Evolutionary conservation across 2,797 vertebrate species (phyloP), one percentile per base, ranked within the genome.

Genomic region (Monodelphis domestica): DNA sequence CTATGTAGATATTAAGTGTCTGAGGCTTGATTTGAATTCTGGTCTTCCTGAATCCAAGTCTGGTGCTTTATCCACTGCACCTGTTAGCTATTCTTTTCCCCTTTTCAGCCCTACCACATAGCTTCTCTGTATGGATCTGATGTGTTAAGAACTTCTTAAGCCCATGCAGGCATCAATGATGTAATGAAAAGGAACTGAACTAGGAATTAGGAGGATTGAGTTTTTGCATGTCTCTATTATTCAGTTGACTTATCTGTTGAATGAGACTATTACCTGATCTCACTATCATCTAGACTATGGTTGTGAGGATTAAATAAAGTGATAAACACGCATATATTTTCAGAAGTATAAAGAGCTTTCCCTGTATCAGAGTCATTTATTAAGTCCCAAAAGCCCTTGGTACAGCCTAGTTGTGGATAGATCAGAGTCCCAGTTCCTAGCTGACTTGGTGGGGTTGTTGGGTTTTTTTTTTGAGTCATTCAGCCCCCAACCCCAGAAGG

Each of bases 381-480:
- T 17, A n/a, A 70, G 9, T 5, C 15, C 12, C 0, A 33, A 56
- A 38, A 17, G 54, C 14, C 24, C 87, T 5, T 0, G 0, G 17
- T 0, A 4, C 55, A 26, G 45, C 2, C 9, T 2, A 7, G 6
- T 24, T 45, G 12, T 24, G 63, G 63, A 38, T 78, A 24, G 15
- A 6, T 12, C 70, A 84, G 70, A 78, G 70, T 45, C 17, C 21
- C 70, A 78, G 21, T 21, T 3, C 38, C 30, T 45, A 45, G 21
- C 7, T 78, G 38, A 78, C 12, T 45, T 1, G 14, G 12, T 26
- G 17, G n/a, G n/a, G n/a, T n/a, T n/a, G n/a, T n/a, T n/a, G n/a
- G n/a, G n/a, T n/a, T n/a, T 30, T 78, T 78, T 78, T 78, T 38
- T 78, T 26, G 9, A 78, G 38, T 10, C 9, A 24, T 45, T 45